Conservation (phyloP, 2,113 vertebrate species). For the Rhabdornis inornatus region DNA sequence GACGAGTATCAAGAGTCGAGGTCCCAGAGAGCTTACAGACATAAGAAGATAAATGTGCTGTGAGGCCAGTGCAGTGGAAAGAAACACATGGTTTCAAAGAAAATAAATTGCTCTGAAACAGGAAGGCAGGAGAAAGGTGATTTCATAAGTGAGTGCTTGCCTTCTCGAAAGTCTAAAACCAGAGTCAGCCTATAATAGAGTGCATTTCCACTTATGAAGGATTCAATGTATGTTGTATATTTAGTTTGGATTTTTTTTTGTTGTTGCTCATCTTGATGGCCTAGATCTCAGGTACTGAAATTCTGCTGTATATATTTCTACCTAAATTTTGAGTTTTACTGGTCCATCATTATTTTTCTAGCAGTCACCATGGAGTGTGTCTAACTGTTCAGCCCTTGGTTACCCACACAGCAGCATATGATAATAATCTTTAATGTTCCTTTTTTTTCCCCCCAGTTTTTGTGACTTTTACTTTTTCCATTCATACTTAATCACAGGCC, state of each 20-base stretch:
- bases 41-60: background rate
- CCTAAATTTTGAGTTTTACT: background rate
- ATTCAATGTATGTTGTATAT: background rate
- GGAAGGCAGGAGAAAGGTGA: constrained; percentile 41
- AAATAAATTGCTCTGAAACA: constrained; percentile 40
- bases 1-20: background rate
- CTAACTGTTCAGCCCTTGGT: background rate
- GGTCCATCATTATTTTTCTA: background rate
- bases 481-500: background rate
- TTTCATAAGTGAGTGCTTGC: constrained; percentile 47
- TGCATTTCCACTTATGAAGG: background rate
- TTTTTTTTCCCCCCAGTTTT: background rate
- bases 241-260: background rate
- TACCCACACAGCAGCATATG: background rate
- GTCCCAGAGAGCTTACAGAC: constrained; percentile 1
- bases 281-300: background rate
- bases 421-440: background rate
- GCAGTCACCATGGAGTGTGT: background rate
- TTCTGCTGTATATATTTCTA: background rate
- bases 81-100: constrained; percentile 3
- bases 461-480: background rate
- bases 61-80: background rate
- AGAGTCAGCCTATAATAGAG: background rate
- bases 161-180: background rate
- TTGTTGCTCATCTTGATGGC: background rate